phyloP scores from a whole-genome alignment of 1,140 invertebrate genomes.

The Bombus affinis region DNA sequence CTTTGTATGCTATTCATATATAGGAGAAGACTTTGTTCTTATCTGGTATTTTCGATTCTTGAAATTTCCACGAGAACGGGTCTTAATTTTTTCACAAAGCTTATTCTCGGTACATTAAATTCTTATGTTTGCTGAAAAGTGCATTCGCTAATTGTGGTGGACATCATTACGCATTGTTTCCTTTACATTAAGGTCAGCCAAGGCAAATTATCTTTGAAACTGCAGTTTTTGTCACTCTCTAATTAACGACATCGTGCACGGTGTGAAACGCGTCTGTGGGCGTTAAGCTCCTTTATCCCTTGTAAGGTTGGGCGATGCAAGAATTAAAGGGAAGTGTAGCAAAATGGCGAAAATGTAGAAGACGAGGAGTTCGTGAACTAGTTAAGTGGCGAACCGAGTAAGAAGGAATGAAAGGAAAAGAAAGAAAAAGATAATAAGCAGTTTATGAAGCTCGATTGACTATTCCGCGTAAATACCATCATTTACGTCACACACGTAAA shows the following conservation, averaged over 20 bases:
- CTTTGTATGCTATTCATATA: not conserved
- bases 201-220: slow-evolving; percentile 43
- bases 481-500: too few relatives aligned
- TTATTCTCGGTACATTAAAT: slow-evolving; percentile 34
- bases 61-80: not conserved
- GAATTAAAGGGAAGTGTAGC: slow-evolving; percentile 53
- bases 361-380: slow-evolving; percentile 16
- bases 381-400: too few relatives aligned
- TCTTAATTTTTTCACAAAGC: slow-evolving; percentile 11
- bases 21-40: not conserved
- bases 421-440: not conserved
- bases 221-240: slow-evolving; percentile 60
- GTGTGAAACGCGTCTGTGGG: slow-evolving; percentile 27
- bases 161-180: slow-evolving; percentile 50
- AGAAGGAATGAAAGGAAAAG: not conserved
- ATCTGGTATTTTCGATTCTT: not conserved
- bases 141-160: slow-evolving; percentile 36
- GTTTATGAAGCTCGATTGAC: slow-evolving; percentile 29
- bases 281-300: slow-evolving; percentile 54
- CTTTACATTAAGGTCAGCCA: slow-evolving; percentile 46
- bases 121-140: slow-evolving; percentile 47
- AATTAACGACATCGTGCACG: slow-evolving; percentile 59
- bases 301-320: slow-evolving; percentile 39
- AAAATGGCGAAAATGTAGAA: slow-evolving; percentile 41
- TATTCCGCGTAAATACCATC: not conserved